phyloP scores from a whole-genome alignment of 1,140 invertebrate species.

The Aphelenchoides besseyi region DNA sequence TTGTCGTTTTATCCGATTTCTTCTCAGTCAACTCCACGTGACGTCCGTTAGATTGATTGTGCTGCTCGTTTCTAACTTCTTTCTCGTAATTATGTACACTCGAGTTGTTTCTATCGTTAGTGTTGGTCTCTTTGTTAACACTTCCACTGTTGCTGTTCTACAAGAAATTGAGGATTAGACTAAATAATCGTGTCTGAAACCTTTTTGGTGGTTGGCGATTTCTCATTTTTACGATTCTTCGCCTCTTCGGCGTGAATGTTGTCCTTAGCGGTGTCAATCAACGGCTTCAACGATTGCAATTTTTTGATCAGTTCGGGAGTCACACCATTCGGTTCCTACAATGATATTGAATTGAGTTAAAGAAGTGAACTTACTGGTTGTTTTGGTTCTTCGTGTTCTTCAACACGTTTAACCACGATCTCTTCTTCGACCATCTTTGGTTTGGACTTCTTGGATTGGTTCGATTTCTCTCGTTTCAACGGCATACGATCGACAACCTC shows the following conservation, averaged over 20 bases:
- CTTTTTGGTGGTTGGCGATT: background rate
- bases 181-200: background rate
- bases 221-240: background rate
- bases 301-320: constrained; percentile 15
- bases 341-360: background rate
- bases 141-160: background rate
- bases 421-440: background rate
- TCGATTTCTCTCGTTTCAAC: background rate
- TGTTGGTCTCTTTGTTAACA: background rate
- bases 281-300: constrained; percentile 1
- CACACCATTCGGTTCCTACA: background rate
- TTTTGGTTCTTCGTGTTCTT: background rate
- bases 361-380: background rate
- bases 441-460: background rate
- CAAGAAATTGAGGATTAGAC: background rate
- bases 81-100: background rate
- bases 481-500: background rate
- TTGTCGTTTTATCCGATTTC: background rate
- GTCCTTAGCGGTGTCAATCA: background rate
- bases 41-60: background rate
- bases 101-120: background rate
- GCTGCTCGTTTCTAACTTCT: background rate
- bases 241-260: background rate
- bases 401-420: background rate
- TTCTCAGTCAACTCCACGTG: background rate